Percentiles rank a stretch among this genome's conserved stretches.
These are phyloP conservation scores for Apostichopus californicus DNA, from an alignment of 35 echinoderm and acorn worm genomes.

Conservation along the genomic window DNA sequence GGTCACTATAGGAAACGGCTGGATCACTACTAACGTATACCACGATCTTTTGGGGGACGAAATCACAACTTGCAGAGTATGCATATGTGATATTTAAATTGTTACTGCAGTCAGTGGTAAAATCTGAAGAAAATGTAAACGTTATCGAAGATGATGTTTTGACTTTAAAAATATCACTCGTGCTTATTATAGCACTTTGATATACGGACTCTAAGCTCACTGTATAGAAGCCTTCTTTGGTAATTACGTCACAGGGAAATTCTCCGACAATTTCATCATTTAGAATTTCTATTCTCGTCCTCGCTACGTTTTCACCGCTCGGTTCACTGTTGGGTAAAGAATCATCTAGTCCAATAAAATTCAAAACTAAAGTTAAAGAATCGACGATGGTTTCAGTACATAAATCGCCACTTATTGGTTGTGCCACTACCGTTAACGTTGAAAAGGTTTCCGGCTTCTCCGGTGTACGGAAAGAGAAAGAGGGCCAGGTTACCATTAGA, in stretches of 20 bases:
- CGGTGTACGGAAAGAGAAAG: not conserved
- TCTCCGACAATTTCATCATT: not conserved
- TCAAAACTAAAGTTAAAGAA: constrained; percentile 19
- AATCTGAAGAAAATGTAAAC: not conserved
- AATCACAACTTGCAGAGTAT: constrained; percentile 17
- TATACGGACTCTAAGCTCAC: not conserved
- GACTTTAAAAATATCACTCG: constrained; percentile 1
- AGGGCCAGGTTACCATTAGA: constrained; percentile 26
- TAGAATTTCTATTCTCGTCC: not conserved
- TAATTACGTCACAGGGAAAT: constrained; percentile 25
- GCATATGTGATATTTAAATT: constrained; percentile 20
- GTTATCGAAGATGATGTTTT: not conserved
- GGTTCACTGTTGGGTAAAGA: not conserved
- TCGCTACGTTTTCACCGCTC: not conserved
- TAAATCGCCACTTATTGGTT: not conserved
- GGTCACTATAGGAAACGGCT: not conserved
- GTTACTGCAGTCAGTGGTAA: not conserved
- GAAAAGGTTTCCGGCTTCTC: constrained; percentile 1
- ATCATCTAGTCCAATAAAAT: constrained; percentile 5
- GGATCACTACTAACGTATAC: constrained; percentile 3
- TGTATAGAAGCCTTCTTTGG: constrained; percentile 37
- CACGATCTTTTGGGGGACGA: constrained; percentile 3
- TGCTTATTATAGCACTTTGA: not conserved
- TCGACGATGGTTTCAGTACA: not conserved
- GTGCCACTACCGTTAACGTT: not conserved